A percentile compares a stretch with the other conserved stretches of the same genome.
phyloP scores from a whole-genome alignment of 2,888 invertebrate species.

The Calameuta pallipes region DNA sequence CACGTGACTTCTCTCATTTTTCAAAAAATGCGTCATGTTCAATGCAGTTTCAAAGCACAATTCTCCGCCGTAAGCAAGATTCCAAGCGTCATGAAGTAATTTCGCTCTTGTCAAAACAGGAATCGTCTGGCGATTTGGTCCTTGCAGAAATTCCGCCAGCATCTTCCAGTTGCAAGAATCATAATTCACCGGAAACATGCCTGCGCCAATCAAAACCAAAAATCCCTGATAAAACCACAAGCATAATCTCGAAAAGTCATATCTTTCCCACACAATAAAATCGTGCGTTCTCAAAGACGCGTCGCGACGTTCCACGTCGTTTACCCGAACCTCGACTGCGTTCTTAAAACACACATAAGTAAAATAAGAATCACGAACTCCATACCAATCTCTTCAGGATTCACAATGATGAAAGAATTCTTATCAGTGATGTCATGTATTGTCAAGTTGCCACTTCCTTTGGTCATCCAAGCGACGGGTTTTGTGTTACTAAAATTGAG shows the following conservation, averaged over 20 bases:
- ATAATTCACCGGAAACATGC: constrained; percentile 87
- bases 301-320: no score
- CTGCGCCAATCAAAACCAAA: constrained; percentile 58
- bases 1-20: constrained; percentile 77
- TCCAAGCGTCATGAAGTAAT: constrained; percentile 82
- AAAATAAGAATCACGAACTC: constrained; percentile 1
- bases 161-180: constrained; percentile 82
- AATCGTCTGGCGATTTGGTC: constrained; percentile 65
- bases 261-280: no score
- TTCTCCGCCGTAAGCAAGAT: constrained; percentile 82
- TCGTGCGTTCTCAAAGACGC: no score
- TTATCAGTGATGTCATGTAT: constrained; percentile 70
- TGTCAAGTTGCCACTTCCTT: constrained; percentile 66
- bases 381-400: constrained; percentile 85
- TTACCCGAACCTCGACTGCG: no score
- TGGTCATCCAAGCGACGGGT: constrained; percentile 75
- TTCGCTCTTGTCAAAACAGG: constrained; percentile 82
- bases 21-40: constrained; percentile 83
- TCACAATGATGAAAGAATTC: constrained; percentile 80
- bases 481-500: constrained; percentile 72
- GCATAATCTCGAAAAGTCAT: no score
- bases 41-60: constrained; percentile 80
- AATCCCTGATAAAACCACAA: no score
- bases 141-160: constrained; percentile 73
- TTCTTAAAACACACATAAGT: background rate